Percentiles rank a stretch among this genome's conserved stretches.
phyloP scores from a whole-genome alignment of 2,797 vertebrate genomes.

The Molossus alvarezi region DNA sequence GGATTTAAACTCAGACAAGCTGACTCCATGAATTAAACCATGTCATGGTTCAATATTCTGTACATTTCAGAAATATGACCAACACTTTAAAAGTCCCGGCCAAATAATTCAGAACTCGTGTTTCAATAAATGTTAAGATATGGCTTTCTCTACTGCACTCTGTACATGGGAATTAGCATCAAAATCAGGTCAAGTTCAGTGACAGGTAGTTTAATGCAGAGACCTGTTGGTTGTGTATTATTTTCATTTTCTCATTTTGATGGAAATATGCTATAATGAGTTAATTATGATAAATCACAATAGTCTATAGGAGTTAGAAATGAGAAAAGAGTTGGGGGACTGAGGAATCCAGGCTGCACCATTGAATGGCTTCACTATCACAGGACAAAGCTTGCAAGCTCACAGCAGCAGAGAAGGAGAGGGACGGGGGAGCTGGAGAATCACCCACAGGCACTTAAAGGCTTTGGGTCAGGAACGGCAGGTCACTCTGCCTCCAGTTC shows the following conservation, averaged over 20 bases:
- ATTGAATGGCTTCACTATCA: neutral
- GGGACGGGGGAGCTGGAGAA: neutral
- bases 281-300: constrained; percentile 22
- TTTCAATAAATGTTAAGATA: neutral
- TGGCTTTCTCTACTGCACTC: neutral
- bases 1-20: constrained; percentile 8
- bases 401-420: neutral
- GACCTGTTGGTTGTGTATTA: constrained; percentile 15
- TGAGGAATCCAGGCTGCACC: neutral
- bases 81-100: constrained; percentile 7
- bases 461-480: neutral
- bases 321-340: constrained; percentile 14
- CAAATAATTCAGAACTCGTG: neutral
- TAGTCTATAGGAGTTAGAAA: constrained; percentile 12
- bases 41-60: neutral
- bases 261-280: constrained; percentile 1
- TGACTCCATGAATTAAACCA: neutral
- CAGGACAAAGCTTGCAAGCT: neutral
- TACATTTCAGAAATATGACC: constrained; percentile 1
- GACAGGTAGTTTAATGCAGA: neutral
- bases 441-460: no score
- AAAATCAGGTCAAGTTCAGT: constrained; percentile 28
- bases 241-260: constrained; percentile 56
- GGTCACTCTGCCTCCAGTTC: neutral
- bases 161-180: constrained; percentile 14